Evolutionary conservation across 1,140 invertebrate genomes (phyloP).

Genomic region (Kradibia gibbosae): DNA sequence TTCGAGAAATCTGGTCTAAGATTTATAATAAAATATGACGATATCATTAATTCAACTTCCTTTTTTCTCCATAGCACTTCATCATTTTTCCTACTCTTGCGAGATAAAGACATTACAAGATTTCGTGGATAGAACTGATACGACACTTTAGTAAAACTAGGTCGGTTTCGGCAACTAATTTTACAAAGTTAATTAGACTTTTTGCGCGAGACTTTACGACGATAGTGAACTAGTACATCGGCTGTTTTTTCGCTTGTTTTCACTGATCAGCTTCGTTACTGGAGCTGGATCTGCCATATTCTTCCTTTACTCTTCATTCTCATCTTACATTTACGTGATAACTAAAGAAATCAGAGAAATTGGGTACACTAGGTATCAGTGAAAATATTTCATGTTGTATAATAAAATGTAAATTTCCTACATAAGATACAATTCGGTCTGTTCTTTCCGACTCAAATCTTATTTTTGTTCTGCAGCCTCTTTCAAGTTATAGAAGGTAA

Average conservation of each 20-base stretch:
- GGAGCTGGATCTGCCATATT: constrained; percentile 55
- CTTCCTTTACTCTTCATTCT: constrained; percentile 43
- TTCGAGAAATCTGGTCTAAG: background rate
- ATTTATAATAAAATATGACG: constrained; percentile 15
- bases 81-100: constrained; percentile 12
- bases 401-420: constrained; percentile 61
- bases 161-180: constrained; percentile 58
- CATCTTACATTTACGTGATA: constrained; percentile 42
- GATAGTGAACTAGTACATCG: constrained; percentile 56
- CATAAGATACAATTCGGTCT: constrained; percentile 55
- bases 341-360: background rate
- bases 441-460: constrained; percentile 20
- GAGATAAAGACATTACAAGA: background rate
- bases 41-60: background rate
- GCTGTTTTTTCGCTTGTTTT: constrained; percentile 57
- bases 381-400: constrained; percentile 45
- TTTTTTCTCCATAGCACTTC: background rate
- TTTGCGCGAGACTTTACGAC: constrained; percentile 49
- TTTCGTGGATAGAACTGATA: background rate
- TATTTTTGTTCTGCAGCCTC: background rate
- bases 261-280: constrained; percentile 63
- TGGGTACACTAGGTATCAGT: background rate
- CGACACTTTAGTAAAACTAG: background rate
- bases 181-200: constrained; percentile 69
- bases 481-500: constrained; percentile 30